Evolutionary conservation across 2,113 vertebrate genomes (phyloP).

Genomic region (Tringa solitaria): DNA sequence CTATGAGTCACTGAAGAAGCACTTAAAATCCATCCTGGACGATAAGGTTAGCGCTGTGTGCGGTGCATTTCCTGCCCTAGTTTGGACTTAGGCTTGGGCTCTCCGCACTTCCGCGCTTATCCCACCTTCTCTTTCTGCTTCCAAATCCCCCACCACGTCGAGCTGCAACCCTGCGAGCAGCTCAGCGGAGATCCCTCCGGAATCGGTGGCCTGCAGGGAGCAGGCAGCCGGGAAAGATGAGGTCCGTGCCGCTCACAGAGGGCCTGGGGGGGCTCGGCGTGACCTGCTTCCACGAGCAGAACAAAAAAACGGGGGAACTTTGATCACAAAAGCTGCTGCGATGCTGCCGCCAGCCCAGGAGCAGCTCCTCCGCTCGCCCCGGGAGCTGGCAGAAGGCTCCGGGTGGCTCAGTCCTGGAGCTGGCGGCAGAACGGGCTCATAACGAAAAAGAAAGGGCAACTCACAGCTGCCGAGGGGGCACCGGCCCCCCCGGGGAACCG

Average conservation of each 20-base stretch:
- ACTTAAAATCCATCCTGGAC: conserved; percentile 31
- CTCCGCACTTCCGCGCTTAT: neutral
- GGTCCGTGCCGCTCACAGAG: neutral
- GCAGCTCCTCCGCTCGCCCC: neutral
- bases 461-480: accelerated
- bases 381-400: accelerated
- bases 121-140: neutral
- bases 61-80: conserved; percentile 1
- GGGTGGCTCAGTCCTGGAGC: accelerated
- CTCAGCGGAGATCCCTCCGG: accelerated
- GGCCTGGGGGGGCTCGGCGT: accelerated
- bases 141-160: neutral
- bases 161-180: neutral
- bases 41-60: conserved; percentile 5
- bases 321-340: neutral
- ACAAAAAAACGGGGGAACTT: neutral
- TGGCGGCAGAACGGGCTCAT: neutral
- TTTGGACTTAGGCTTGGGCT: neutral
- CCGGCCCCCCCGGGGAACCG: accelerated
- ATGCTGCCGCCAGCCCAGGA: neutral
- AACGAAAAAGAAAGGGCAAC: neutral
- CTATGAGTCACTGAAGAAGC: conserved; percentile 53
- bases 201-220: neutral
- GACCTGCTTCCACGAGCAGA: neutral
- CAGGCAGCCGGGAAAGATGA: neutral